Evolutionary conservation across 2,113 vertebrate genomes (phyloP), one percentile per base, ranked within the genome.

Genomic region (Macaca mulatta): DNA sequence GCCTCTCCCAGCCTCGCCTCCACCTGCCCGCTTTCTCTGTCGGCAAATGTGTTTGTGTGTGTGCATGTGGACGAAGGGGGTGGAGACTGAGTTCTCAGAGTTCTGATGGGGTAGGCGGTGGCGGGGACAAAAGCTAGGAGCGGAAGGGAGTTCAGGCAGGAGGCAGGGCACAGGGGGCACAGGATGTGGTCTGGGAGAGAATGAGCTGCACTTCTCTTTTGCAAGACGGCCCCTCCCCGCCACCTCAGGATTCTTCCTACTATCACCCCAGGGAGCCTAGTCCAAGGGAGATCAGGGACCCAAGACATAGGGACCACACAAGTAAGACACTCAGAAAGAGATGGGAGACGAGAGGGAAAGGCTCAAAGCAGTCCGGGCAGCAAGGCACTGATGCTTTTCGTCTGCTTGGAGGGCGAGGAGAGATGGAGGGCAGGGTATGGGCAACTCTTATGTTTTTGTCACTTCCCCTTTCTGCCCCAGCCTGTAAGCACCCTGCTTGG

Each of bases 161-260:
- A 96, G 96, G 97, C 87, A 81, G 92, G 82, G 95, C 93, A 84
- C 40, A 88, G 88, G 86, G 95, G 93, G 96, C 80, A 96, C 97
- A 97, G 98, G 96, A 98, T 97, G 97, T 98, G 98, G 97, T 97
- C 94, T 97, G 80, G 43, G 86, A 96, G 93, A 97, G 85, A 97
- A 48, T 32, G 74, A 95, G 75, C 94, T 50, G 74, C 43, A 98
- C 98, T 98, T 98, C 97, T 98, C 96, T 93, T 98, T 98, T 96
- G 94, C 40, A 74, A 89, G n/a, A 25, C 12, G 6, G 94, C 91
- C 97, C 96, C 94, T 95, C 87, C 94, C 96, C 95, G 81, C 96
- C 81, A n/a, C 27, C 61, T 89, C 67, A 91, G 84, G 72, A 67
- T 45, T 74, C 83, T 87, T 32, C 90, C 61, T 78, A 72, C 85